Base-by-base conservation (phyloP, 64 coral and sea anemone genomes). In the Stichodactyla helianthus region DNA sequence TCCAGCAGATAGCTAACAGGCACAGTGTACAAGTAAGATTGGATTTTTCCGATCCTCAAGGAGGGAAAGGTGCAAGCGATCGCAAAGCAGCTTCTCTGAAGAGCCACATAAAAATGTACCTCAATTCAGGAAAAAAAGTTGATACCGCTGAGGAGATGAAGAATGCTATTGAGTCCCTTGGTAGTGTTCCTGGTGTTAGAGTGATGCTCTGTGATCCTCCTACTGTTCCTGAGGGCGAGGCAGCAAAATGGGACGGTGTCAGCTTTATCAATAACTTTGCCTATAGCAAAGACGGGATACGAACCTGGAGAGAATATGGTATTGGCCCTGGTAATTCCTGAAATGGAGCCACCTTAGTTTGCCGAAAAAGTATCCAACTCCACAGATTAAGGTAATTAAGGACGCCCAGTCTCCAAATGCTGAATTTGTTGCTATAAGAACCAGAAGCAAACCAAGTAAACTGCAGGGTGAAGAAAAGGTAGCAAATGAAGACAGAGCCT, bases 291-390 rank as follows among this genome's bases (percentile, higher is more conserved):
- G 68, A 74, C 18, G 68, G 68, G 20, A 74, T 74, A 74, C 19
- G 68, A 74, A 68, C 70, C 60, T 86, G 85, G 85, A 86, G 85
- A n/a, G 18, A 51, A 51, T 86, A 77, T 26, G 64, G 10, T 51
- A 70, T 86, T 86, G 52, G 65, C 17, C 85, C 85, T 55, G 85
- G 64, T 86, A 86, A 77, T 53, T 86, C 67, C 85, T 86, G 51
- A 52, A 50, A 20, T 86, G 85, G 64, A 86, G 51, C 71, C 61
- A 76, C 18, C 55, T 86, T 26, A 52, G 51, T 86, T 54, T 74
- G 14, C 67, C 86, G 19, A 76, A 87, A 59, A 71, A 19, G 67
- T 71, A 71, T 19, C 55, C 86, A 19, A 28, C 28, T 31, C 71
- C 86, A 26, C 51, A 77, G 71, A 71, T 79, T 6, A 78, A 59